Percentiles rank a stretch among this genome's conserved stretches.
These are phyloP conservation scores for Sciurus vulgaris DNA, from an alignment of 2,797 vertebrate genomes.

Conservation along the genomic window DNA sequence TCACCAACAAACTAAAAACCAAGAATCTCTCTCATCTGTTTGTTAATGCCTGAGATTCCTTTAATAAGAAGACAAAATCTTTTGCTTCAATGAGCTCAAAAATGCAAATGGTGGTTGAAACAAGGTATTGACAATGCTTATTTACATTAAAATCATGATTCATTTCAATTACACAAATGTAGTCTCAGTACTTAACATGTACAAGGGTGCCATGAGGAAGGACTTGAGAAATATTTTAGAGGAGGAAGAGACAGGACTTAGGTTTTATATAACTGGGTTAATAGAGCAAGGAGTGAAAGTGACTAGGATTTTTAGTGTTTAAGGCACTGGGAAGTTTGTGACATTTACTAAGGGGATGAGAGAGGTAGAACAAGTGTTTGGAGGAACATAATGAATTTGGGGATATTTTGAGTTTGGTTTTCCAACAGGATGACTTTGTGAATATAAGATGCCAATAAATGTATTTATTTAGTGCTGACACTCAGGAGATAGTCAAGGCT, in stretches of 20 bases:
- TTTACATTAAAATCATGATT: conserved; percentile 56
- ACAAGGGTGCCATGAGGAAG: neutral
- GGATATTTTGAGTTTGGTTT: conserved; percentile 25
- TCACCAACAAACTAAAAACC: neutral
- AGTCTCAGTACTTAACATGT: neutral
- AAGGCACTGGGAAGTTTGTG: neutral
- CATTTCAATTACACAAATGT: conserved; percentile 37
- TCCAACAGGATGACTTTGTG: neutral
- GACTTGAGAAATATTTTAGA: conserved; percentile 5
- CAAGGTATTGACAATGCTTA: neutral
- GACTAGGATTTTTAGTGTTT: neutral
- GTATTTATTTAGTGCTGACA: conserved; percentile 16
- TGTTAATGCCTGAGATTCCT: conserved; percentile 17
- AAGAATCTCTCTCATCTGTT: neutral
- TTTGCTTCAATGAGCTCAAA: conserved; percentile 19
- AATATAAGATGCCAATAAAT: neutral
- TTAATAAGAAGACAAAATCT: neutral
- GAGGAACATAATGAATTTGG: neutral
- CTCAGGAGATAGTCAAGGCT: neutral
- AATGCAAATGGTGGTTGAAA: conserved; percentile 5
- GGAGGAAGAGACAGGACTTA: neutral
- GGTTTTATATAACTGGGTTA: neutral
- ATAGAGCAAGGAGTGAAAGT: neutral
- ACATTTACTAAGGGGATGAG: neutral
- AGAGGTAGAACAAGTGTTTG: neutral